Conservation (phyloP, 2,888 invertebrate species). For the Notodonta dromedarius region DNA sequence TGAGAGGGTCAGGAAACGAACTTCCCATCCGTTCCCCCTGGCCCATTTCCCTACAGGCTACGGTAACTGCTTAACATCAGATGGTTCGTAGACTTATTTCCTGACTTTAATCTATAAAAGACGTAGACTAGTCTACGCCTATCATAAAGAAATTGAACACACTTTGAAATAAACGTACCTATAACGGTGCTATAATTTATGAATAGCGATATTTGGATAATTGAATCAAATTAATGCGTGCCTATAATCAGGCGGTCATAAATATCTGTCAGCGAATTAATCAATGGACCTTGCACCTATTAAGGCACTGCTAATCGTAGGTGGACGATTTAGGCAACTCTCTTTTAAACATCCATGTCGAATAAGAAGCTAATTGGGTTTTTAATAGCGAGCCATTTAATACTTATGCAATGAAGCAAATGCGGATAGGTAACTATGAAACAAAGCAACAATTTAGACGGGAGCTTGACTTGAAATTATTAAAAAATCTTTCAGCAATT, state of each 20-base stretch:
- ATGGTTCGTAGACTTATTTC: too few species aligned
- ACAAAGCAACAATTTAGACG: too few species aligned
- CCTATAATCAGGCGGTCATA: constrained; percentile 25
- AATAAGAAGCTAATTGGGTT: not conserved
- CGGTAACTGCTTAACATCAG: too few species aligned
- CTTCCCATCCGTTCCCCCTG: too few species aligned
- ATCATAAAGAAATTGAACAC: too few species aligned
- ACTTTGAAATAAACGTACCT: too few species aligned
- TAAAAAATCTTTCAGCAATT: not conserved
- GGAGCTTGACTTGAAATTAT: too few species aligned
- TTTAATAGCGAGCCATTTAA: not conserved
- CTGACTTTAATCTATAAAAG: too few species aligned
- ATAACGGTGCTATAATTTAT: not conserved
- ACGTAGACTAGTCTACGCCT: not conserved
- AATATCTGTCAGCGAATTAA: constrained; percentile 31
- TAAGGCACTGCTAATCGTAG: constrained; percentile 11
- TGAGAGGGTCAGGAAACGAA: too few species aligned
- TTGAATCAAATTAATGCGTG: constrained; percentile 27
- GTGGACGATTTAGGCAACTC: not conserved
- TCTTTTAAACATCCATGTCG: not conserved
- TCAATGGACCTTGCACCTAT: constrained; percentile 36
- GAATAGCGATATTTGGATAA: constrained; percentile 19
- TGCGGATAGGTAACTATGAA: too few species aligned
- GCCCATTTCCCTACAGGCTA: too few species aligned
- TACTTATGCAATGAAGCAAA: too few species aligned